phyloP scores from a whole-genome alignment of 2,797 vertebrate genomes.

The Anas acuta region DNA sequence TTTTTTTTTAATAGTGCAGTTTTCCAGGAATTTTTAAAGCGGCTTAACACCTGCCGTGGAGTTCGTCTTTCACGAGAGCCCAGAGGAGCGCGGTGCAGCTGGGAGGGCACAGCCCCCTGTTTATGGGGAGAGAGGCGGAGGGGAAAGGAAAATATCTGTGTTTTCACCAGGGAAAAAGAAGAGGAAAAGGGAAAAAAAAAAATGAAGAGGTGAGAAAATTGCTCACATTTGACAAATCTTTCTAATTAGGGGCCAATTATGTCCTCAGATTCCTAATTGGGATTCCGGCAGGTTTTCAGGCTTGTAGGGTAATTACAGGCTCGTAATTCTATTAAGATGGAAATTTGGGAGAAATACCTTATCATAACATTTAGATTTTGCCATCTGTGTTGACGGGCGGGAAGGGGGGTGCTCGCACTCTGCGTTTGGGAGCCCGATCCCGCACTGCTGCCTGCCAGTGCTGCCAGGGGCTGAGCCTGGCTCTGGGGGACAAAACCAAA shows the following conservation, averaged over 20 bases:
- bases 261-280: slow-evolving; percentile 78
- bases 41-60: neutral
- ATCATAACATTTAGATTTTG: slow-evolving; percentile 76
- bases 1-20: neutral
- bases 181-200: neutral
- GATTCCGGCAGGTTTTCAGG: slow-evolving; percentile 78
- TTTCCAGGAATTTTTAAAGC: slow-evolving; percentile 3
- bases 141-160: neutral
- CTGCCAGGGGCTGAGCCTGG: accelerated
- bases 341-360: slow-evolving; percentile 73
- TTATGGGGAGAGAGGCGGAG: neutral
- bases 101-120: neutral
- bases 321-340: slow-evolving; percentile 74
- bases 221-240: slow-evolving; percentile 79
- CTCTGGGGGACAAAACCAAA: accelerated
- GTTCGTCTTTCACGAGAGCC: neutral
- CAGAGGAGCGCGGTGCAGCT: neutral
- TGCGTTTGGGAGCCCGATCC: neutral
- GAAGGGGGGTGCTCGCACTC: neutral
- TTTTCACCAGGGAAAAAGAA: neutral
- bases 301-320: slow-evolving; percentile 79
- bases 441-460: accelerated
- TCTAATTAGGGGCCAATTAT: slow-evolving; percentile 82
- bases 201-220: slow-evolving; percentile 66
- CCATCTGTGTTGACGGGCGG: slow-evolving; percentile 55